These are phyloP conservation scores for Lysandra bellargus DNA, from an alignment of 2,888 invertebrate species.

Conservation along the genomic window DNA sequence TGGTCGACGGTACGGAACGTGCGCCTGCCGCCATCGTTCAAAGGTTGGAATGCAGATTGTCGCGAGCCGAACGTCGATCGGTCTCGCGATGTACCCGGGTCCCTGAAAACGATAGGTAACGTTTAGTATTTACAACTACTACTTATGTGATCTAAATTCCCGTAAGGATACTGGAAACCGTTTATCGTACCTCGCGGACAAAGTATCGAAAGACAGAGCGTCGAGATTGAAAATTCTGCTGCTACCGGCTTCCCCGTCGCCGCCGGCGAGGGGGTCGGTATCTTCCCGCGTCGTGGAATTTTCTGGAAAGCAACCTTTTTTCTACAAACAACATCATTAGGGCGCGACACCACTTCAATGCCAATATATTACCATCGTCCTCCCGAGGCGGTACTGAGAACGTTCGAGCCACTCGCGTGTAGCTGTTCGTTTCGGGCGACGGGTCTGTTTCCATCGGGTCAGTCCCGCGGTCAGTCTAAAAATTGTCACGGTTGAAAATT, in stretches of 20 bases:
- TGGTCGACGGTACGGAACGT: slow-evolving; percentile 58
- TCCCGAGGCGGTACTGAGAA: slow-evolving; percentile 41
- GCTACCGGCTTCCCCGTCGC: slow-evolving; percentile 53
- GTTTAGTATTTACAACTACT: not conserved
- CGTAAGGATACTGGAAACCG: not conserved
- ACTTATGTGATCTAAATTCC: not conserved
- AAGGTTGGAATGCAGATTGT: slow-evolving; percentile 69
- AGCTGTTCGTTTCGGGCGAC: slow-evolving; percentile 49
- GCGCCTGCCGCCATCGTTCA: slow-evolving; percentile 54
- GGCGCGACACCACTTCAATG: not conserved
- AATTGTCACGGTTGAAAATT: slow-evolving; percentile 34
- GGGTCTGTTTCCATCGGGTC: slow-evolving; percentile 84
- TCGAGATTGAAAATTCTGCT: slow-evolving; percentile 64
- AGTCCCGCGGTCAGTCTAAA: slow-evolving; percentile 84
- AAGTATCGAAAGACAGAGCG: slow-evolving; percentile 61
- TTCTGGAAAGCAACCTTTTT: slow-evolving; percentile 15
- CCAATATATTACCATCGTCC: slow-evolving; percentile 38
- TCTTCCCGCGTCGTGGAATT: slow-evolving; percentile 23
- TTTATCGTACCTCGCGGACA: slow-evolving; percentile 51
- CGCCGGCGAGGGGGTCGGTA: slow-evolving; percentile 35
- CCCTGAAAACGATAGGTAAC: slow-evolving; percentile 48
- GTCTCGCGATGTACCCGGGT: slow-evolving; percentile 52
- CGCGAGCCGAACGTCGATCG: slow-evolving; percentile 62
- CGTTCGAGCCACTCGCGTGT: slow-evolving; percentile 46
- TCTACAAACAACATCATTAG: not conserved